Base-by-base conservation (phyloP, 2,797 vertebrate genomes). In the Alauda arvensis region DNA sequence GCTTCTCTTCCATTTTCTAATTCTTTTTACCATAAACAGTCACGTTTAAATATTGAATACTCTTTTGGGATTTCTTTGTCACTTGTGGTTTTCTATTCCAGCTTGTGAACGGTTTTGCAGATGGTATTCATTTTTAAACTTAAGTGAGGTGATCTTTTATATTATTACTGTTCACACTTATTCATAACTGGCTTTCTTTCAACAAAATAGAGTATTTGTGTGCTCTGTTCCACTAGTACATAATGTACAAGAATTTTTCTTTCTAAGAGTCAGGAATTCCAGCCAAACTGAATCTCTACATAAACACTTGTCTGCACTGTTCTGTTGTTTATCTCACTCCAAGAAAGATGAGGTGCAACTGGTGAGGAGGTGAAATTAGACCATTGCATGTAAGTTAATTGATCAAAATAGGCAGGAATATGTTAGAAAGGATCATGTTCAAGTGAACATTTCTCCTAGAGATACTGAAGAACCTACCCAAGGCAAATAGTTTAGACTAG, bases 131-230 rank as follows among this genome's bases (percentile, higher is more conserved):
- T 91, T 94, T 76, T 13, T 14, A 85, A 86, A 45, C 72, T 84
- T 72, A 91, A 84, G 31, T 51, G 69, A 91, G 68, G 53, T 67
- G 82, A 85, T 86, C 31, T 68, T 88, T 91, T 69, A 56, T 72
- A 83, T 84, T 93, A 86, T 84, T 89, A 74, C 57, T 77, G 18
- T 84, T 93, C 59, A 78, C 40, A 18, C 65, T 77, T 91, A 70
- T 88, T 88, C 56, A 45, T 71, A 87, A 86, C 55, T 88, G 89
- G 79, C 72, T 93, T 91, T 17, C 65, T 87, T 94, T 91, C 92
- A 94, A 69, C 3, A 49, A 76, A 89, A 83, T 37, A 62, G 15
- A 43, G 33, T 57, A 83, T 80, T 83, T 83, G 55, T 82, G 59
- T 39, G 25, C 72, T 90, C 43, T 89, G 14, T 86, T 94, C 23